Evolutionary conservation across 1,140 invertebrate genomes (phyloP).

Genomic region (Drosophila auraria): DNA sequence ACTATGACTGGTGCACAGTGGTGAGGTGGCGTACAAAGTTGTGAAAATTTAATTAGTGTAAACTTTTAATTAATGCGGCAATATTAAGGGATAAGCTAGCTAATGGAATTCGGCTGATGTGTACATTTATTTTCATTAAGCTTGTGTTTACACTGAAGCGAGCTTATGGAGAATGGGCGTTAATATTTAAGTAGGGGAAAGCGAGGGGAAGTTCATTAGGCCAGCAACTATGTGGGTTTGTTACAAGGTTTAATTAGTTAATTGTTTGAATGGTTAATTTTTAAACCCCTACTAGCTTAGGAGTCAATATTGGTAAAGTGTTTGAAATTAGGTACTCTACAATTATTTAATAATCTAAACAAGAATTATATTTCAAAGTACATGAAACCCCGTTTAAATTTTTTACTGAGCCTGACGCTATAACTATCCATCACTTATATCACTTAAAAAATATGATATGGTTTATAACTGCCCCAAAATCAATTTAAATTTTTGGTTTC

Average conservation of each 20-base stretch:
- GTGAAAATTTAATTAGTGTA: slow-evolving; percentile 35
- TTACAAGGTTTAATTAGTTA: no score
- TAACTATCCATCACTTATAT: neutral
- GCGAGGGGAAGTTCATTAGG: neutral
- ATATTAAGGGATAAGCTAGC: slow-evolving; percentile 43
- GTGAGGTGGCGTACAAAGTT: slow-evolving; percentile 20
- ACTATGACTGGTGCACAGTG: slow-evolving; percentile 36
- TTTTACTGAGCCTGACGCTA: no score
- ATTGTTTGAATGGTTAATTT: no score
- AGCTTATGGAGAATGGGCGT: neutral
- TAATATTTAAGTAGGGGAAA: neutral
- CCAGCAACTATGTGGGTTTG: no score
- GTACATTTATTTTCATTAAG: slow-evolving; percentile 35
- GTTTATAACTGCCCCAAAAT: neutral
- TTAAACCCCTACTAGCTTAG: no score
- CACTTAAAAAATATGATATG: neutral
- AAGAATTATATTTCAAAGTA: no score
- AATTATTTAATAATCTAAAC: no score
- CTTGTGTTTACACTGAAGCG: slow-evolving; percentile 15
- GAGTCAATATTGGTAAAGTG: no score
- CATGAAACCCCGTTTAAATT: no score
- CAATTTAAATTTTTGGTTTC: neutral
- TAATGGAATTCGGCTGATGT: slow-evolving; percentile 31
- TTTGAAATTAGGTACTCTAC: no score
- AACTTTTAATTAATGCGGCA: slow-evolving; percentile 51